Percentiles rank a stretch among this genome's conserved stretches.
Evolutionary conservation across 2,888 invertebrate species (phyloP).

Genomic region (Neocrepidodera transversa): DNA sequence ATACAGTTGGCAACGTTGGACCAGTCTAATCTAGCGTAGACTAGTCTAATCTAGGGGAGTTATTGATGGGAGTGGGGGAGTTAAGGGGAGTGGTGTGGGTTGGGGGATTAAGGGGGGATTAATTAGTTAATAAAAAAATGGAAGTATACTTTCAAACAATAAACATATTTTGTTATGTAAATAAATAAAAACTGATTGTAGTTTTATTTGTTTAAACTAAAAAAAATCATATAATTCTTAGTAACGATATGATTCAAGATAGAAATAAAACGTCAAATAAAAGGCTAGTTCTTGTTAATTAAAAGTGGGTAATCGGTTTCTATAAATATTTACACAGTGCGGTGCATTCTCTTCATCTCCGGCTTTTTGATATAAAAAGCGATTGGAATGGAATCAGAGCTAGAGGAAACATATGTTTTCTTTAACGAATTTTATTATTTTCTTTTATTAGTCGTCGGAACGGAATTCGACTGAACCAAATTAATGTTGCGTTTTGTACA

Average conservation of each 20-base stretch:
- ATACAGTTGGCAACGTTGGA: too few species aligned
- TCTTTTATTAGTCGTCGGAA: not conserved
- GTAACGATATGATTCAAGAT: not conserved
- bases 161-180: too few species aligned
- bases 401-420: slow-evolving; percentile 22
- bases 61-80: too few species aligned
- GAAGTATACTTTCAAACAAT: too few species aligned
- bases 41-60: too few species aligned
- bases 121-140: too few species aligned
- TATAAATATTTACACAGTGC: slow-evolving; percentile 34
- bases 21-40: too few species aligned
- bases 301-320: slow-evolving; percentile 36
- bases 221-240: not conserved
- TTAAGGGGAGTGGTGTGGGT: too few species aligned
- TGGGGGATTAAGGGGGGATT: too few species aligned
- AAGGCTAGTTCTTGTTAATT: slow-evolving; percentile 33
- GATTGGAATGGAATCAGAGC: slow-evolving; percentile 16
- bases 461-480: not conserved
- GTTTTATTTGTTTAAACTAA: too few species aligned
- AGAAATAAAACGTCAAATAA: slow-evolving; percentile 15
- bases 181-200: too few species aligned
- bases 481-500: not conserved
- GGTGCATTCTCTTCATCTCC: slow-evolving; percentile 27
- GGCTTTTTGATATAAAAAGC: slow-evolving; percentile 23
- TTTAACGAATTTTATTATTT: slow-evolving; percentile 1